Base-by-base conservation (phyloP, 2,113 vertebrate genomes). In the Eolophus roseicapilla region DNA sequence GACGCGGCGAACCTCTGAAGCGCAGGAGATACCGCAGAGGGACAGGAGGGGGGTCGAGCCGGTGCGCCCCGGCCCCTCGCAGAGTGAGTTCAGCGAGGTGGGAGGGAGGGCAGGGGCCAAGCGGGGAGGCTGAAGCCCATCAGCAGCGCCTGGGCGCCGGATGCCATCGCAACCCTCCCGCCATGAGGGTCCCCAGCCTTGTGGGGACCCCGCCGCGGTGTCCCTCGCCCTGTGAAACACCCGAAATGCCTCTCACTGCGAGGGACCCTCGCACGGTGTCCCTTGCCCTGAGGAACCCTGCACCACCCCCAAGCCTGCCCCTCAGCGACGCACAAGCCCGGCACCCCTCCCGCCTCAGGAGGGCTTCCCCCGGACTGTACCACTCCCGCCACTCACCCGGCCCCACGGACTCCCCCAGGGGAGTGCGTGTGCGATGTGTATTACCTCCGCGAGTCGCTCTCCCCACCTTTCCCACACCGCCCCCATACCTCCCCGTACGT, bases 1-100 rank as follows among this genome's bases (percentile, higher is more conserved):
- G 17, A 19, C 1, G 2, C 7, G 4, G 35, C 0, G 1, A 13
- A 20, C 17, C n/a, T n/a, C 29, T 4, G 0, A 24, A 63, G 67
- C 0, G 1, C 20, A 16, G 23, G 19, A 12, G 18, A 59, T 25
- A 16, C 37, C 21, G 17, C 39, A 19, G 18, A 37, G 1, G 60
- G 41, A 35, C 18, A 2, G 11, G 57, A 43, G 31, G 7, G 17
- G 24, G 37, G 39, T 23, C 17, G 1, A 53, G 20, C 67, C 49
- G 3, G 4, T 9, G 52, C 9, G 5, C 11, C 46, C 53, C 13
- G 11, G 24, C 35, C 28, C 53, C 62, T 39, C 16, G 6, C 28
- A 15, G 57, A 70, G 74, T 62, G 20, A 13, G 23, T 25, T 8
- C 46, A 2, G n/a, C 37, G 47, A 18, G 50, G 62, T 65, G 15